Percentiles rank a stretch among this genome's conserved stretches.
phyloP scores from a whole-genome alignment of 2,888 invertebrate species.

The Phyllotreta cruciferae region DNA sequence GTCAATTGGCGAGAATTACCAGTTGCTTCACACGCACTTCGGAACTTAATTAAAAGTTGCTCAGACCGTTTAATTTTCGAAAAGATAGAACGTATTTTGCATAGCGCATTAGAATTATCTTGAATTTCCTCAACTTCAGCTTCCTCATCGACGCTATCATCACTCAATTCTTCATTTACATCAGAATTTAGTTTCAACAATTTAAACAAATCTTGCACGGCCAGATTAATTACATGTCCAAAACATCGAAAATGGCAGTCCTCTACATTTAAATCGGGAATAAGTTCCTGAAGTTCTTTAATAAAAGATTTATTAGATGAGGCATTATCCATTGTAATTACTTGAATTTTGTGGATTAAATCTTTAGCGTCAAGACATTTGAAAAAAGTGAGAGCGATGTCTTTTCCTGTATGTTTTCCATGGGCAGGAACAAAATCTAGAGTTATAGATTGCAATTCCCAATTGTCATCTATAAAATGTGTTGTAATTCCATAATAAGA shows the following conservation, averaged over 20 bases:
- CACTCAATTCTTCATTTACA: neutral
- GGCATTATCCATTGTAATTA: slow-evolving; percentile 43
- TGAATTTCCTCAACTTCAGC: slow-evolving; percentile 3
- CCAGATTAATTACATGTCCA: slow-evolving; percentile 46
- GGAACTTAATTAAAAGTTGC: neutral
- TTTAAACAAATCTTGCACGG: slow-evolving; percentile 41
- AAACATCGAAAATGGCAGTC: slow-evolving; percentile 47
- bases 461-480: slow-evolving; percentile 45
- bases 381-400: slow-evolving; percentile 41
- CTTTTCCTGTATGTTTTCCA: slow-evolving; percentile 45
- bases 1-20: slow-evolving; percentile 13
- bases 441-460: slow-evolving; percentile 40
- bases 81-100: slow-evolving; percentile 5
- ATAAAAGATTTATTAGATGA: slow-evolving; percentile 44
- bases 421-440: slow-evolving; percentile 44
- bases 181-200: slow-evolving; percentile 6
- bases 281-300: slow-evolving; percentile 26
- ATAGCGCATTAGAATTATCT: neutral
- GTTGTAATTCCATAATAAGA: slow-evolving; percentile 45
- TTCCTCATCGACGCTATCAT: slow-evolving; percentile 16
- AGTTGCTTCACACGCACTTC: slow-evolving; percentile 20
- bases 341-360: slow-evolving; percentile 41
- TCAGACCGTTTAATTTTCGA: slow-evolving; percentile 6
- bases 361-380: slow-evolving; percentile 30
- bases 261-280: slow-evolving; percentile 33